Evolutionary conservation across 2,797 vertebrate genomes (phyloP).

Genomic region (Chaenodraco wilsoni): DNA sequence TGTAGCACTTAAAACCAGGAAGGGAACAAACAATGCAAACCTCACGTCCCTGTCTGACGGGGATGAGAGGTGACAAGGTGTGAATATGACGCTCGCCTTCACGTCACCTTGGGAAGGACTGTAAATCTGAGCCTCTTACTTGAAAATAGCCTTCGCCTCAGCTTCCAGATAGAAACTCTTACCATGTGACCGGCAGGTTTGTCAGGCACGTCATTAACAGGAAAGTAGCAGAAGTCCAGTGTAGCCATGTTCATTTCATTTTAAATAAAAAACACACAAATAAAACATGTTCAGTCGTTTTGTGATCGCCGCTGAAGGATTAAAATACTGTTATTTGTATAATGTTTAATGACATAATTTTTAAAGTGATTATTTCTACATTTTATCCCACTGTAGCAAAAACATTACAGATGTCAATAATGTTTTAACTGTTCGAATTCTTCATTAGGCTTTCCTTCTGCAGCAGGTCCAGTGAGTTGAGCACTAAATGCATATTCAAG

Average conservation of each 20-base stretch:
- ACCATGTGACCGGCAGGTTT: neutral
- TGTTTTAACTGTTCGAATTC: neutral
- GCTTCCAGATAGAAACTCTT: slow-evolving; percentile 3
- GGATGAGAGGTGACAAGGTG: neutral
- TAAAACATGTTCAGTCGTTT: neutral
- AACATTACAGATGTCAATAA: neutral
- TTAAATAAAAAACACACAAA: slow-evolving; percentile 44
- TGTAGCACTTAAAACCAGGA: slow-evolving; percentile 42
- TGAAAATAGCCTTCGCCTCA: slow-evolving; percentile 38
- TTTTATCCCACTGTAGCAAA: neutral
- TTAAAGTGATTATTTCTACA: neutral
- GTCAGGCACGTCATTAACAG: slow-evolving; percentile 2
- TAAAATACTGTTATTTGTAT: no score
- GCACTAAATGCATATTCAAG: no score
- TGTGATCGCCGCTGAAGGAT: neutral
- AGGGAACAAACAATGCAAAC: slow-evolving; percentile 22
- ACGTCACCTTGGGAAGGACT: slow-evolving; percentile 6
- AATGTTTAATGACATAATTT: neutral
- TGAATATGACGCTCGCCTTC: slow-evolving; percentile 13
- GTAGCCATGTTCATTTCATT: slow-evolving; percentile 31
- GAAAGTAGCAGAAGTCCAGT: slow-evolving; percentile 40
- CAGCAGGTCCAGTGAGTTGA: no score
- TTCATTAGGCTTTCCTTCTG: no score
- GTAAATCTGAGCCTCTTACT: slow-evolving; percentile 50
- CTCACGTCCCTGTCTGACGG: neutral